Evolutionary conservation across 2,113 vertebrate genomes (phyloP), one percentile per base, ranked within the genome.

Genomic region (Erinaceus europaeus): DNA sequence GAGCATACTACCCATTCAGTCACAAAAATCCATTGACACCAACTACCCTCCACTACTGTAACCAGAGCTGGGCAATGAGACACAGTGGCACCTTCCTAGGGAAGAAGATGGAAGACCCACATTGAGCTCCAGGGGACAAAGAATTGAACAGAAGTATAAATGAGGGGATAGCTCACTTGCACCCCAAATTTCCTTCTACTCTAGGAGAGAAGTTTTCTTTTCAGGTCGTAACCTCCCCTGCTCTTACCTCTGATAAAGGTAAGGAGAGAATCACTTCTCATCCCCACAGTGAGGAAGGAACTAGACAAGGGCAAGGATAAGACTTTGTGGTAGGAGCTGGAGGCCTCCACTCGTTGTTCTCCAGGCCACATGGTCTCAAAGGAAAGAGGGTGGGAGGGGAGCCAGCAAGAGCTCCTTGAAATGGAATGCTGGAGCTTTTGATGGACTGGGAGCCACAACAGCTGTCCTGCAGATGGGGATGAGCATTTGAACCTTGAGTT

Each of bases 401-500:
- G 81, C 32, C 53, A 61, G 77, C 32, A n/a, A 52, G 59, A 84
- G 74, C 68, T 14, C 34, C 88, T 85, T 75, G 92, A 61, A 59
- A 62, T 1, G 50, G 65, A 87, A 81, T 11, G 20, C 46, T 50
- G 17, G 61, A 23, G 52, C 53, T 52, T 53, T 93, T 2, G 9
- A 52, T 61, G 64, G 18, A 72, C 18, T 0, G 53, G 27, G 17
- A 4, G 2, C 65, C 17, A 27, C 53, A 52, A 81, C 93, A 95
- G 96, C 95, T 95, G 94, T 85, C 85, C 42, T 46, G 68, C 95
- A 93, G 89, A 94, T 86, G 93, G 89, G n/a, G n/a, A n/a, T n/a
- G n/a, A n/a, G n/a, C n/a, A n/a, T n/a, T n/a, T n/a, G n/a, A n/a
- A n/a, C n/a, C 25, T 74, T 88, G 59, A 64, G n/a, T 87, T 95